Percentiles rank a stretch among this genome's conserved stretches.
Conservation (phyloP, 2,113 vertebrate species). For the Nansenia antarctica region DNA sequence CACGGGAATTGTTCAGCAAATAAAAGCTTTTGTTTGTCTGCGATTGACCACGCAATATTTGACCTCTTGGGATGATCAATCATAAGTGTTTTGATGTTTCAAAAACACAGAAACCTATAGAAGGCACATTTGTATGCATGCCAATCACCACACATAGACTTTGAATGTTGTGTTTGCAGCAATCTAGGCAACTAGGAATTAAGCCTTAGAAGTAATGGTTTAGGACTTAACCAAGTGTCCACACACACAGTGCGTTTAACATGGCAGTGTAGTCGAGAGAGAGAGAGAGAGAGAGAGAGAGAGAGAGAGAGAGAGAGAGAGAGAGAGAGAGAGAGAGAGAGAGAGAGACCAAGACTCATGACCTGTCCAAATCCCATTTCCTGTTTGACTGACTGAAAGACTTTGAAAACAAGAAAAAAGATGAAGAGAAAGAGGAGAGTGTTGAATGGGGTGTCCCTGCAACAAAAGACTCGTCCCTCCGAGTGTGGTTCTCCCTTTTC, state of each 20-base stretch:
- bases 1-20: background rate
- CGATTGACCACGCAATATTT: background rate
- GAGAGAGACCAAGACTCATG: constrained; percentile 9
- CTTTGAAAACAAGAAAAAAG: constrained; percentile 6
- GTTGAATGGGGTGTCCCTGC: background rate
- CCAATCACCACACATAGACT: background rate
- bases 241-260: background rate
- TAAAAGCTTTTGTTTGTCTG: background rate
- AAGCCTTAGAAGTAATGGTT: background rate
- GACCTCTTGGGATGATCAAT: background rate
- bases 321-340: constrained; percentile 8
- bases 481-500: background rate
- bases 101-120: background rate
- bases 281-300: constrained; percentile 7
- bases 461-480: constrained; percentile 12
- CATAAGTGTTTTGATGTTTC: background rate
- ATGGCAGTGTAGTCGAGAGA: too few relatives aligned
- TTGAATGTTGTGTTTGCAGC: background rate
- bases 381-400: constrained; percentile 27
- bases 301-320: constrained; percentile 8
- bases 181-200: background rate
- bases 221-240: background rate
- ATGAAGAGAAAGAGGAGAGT: constrained; percentile 4
- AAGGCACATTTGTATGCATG: background rate
- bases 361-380: constrained; percentile 18